Evolutionary conservation across 2,797 vertebrate species (phyloP), one percentile per base, ranked within the genome.

Genomic region (Manis javanica): DNA sequence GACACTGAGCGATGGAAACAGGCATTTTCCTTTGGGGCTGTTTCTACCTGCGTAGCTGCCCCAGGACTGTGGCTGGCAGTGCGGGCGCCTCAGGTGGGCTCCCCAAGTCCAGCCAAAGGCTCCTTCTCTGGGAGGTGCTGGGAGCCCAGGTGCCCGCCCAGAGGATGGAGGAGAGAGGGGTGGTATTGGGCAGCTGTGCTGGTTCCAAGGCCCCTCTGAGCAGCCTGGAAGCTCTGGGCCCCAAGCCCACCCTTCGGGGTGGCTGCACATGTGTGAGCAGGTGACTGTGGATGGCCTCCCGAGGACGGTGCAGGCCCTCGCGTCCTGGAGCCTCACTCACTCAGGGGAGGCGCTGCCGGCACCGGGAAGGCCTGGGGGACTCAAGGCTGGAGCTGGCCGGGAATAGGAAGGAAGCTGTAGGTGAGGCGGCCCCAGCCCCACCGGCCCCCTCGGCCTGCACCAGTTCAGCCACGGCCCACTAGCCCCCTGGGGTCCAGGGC

Each of bases 241-340:
- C 64, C 21, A 34, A 4, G 21, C 66, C 66, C 34, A 69, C 11
- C 21, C 16, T 19, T 21, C 1, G 5, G 34, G 34, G 18, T 15
- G 6, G 69, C 69, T 2, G 3, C 39, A 29, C 39, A 0, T 4
- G 2, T 24, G n/a, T 39, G 66, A 23, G 39, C 39, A 46, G 39
- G 66, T 3, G 11, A 21, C 24, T 0, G 7, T 29, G 69, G 37
- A 42, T 46, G 23, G 69, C 29, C 26, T 29, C 69, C 69, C 42
- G 23, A 46, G 39, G 24, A 24, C 24, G 7, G 14, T 7, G 3
- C 39, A 9, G 39, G 69, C 7, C 69, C 24, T 18, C 14, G 39
- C 3, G 29, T 24, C 6, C 39, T 2, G 7, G 21, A 46, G 0
- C 7, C 13, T 1, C 13, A 7, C 24, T 26, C 7, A 2, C 69